A percentile compares a stretch with the other conserved stretches of the same genome.
These are phyloP conservation scores for Lordiphosa fenestrarum DNA, from an alignment of 2,888 invertebrate species.

Conservation along the genomic window DNA sequence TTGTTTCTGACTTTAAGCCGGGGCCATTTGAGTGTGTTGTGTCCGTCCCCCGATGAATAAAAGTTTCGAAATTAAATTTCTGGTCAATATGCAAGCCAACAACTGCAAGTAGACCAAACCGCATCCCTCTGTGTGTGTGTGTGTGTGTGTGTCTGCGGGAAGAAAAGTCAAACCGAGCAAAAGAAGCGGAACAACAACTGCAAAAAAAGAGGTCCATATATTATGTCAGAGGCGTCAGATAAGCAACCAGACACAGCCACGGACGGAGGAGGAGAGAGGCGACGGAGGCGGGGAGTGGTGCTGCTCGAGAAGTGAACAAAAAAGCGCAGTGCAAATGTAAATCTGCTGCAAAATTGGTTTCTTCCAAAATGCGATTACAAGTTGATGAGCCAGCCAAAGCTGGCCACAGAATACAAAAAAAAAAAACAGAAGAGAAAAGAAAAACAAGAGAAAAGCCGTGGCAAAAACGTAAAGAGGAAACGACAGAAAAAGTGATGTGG, in stretches of 20 bases:
- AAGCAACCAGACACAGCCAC: constrained; percentile 51
- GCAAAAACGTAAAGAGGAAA: neutral
- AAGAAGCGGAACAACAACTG: constrained; percentile 1
- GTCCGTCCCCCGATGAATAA: neutral
- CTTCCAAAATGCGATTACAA: constrained; percentile 62
- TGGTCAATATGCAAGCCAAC: constrained; percentile 39
- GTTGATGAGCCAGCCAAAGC: constrained; percentile 57
- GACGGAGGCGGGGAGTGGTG: neutral
- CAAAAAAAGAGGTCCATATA: constrained; percentile 43
- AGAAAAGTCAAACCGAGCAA: constrained; percentile 18
- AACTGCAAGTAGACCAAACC: constrained; percentile 31
- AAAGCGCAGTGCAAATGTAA: constrained; percentile 55
- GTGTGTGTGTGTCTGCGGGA: constrained; percentile 8
- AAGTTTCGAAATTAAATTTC: constrained; percentile 17
- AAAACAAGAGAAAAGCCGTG: neutral
- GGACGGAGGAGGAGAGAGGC: neutral
- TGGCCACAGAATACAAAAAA: constrained; percentile 16
- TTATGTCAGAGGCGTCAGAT: constrained; percentile 75
- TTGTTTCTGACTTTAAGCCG: constrained; percentile 20
- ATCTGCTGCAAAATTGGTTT: constrained; percentile 68
- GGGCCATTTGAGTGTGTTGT: constrained; percentile 3
- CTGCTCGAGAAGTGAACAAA: constrained; percentile 13
- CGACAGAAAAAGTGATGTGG: no score
- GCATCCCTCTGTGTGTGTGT: neutral
- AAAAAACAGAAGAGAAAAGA: neutral